A percentile compares a stretch with the other conserved stretches of the same genome.
These are phyloP conservation scores for Galerucella calmariensis DNA, from an alignment of 2,888 invertebrate species.

Conservation along the genomic window DNA sequence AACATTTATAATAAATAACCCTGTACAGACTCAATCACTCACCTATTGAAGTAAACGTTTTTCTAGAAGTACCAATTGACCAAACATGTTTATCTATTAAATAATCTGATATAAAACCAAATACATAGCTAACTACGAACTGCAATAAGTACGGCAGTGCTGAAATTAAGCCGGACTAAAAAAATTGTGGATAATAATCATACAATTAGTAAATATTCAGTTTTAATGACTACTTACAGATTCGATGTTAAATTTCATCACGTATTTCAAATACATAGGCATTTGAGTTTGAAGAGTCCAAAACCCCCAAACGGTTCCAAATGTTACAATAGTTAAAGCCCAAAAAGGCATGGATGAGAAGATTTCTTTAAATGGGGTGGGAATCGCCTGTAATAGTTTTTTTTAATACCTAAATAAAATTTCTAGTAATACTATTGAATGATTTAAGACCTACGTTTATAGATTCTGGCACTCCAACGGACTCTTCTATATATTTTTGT, in stretches of 20 bases:
- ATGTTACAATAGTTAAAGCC: slow-evolving; percentile 77
- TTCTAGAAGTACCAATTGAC: slow-evolving; percentile 54
- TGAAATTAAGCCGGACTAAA: slow-evolving; percentile 75
- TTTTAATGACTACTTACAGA: slow-evolving; percentile 64
- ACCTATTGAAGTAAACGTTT: slow-evolving; percentile 56
- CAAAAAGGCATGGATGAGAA: slow-evolving; percentile 80
- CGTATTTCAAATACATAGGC: slow-evolving; percentile 81
- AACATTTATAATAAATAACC: too few species aligned
- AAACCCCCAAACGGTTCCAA: slow-evolving; percentile 84
- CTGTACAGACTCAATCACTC: too few species aligned
- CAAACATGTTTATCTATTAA: slow-evolving; percentile 65
- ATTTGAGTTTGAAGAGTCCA: slow-evolving; percentile 87
- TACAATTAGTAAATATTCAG: background rate
- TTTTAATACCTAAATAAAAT: slow-evolving; percentile 6
- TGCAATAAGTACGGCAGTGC: slow-evolving; percentile 80
- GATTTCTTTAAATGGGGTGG: slow-evolving; percentile 81
- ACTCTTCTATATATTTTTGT: slow-evolving; percentile 72
- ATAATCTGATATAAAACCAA: slow-evolving; percentile 75
- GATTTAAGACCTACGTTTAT: slow-evolving; percentile 25
- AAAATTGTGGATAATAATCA: slow-evolving; percentile 41
- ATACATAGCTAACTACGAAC: slow-evolving; percentile 77
- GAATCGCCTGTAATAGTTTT: slow-evolving; percentile 39
- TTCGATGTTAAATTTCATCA: slow-evolving; percentile 78
- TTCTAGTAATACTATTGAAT: background rate
- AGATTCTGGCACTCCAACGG: slow-evolving; percentile 54